phyloP scores from a whole-genome alignment of 2,888 invertebrate species.

The Trichopria drosophilae region DNA sequence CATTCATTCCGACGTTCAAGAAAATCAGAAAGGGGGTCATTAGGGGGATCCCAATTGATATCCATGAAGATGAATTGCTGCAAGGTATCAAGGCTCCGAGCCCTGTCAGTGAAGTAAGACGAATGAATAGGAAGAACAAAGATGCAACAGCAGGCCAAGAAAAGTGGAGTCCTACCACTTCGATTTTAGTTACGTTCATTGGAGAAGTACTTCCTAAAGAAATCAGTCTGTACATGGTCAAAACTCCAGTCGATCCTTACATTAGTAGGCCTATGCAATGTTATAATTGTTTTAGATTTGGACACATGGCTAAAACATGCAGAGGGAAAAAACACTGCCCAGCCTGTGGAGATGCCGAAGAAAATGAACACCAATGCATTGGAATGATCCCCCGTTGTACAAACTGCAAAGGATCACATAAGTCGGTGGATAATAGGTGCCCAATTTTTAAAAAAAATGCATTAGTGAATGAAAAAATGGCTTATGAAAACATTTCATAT shows the following conservation, averaged over 20 bases:
- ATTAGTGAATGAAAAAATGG: not conserved
- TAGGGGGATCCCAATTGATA: not conserved
- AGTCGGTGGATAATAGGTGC: not conserved
- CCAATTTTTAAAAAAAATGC: not conserved
- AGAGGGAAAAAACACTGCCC: not conserved
- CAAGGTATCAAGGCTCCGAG: not conserved
- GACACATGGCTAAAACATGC: not conserved
- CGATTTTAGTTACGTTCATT: not conserved
- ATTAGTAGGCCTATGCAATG: not conserved
- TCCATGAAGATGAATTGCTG: not conserved
- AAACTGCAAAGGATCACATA: not conserved
- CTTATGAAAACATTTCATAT: not conserved
- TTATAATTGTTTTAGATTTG: slow-evolving; percentile 1
- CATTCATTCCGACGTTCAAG: not conserved
- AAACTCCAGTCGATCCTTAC: not conserved
- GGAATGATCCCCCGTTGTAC: not conserved
- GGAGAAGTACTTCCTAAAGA: not conserved
- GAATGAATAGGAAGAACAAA: not conserved
- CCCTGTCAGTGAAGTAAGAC: not conserved
- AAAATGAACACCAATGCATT: not conserved
- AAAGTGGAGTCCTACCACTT: not conserved
- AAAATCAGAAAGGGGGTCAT: slow-evolving; percentile 1
- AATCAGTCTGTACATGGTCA: not conserved
- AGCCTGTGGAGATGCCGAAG: not conserved
- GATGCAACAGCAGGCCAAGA: not conserved